Evolutionary conservation across 2,113 vertebrate genomes (phyloP), one percentile per base, ranked within the genome.

Genomic region (Chauna torquata): DNA sequence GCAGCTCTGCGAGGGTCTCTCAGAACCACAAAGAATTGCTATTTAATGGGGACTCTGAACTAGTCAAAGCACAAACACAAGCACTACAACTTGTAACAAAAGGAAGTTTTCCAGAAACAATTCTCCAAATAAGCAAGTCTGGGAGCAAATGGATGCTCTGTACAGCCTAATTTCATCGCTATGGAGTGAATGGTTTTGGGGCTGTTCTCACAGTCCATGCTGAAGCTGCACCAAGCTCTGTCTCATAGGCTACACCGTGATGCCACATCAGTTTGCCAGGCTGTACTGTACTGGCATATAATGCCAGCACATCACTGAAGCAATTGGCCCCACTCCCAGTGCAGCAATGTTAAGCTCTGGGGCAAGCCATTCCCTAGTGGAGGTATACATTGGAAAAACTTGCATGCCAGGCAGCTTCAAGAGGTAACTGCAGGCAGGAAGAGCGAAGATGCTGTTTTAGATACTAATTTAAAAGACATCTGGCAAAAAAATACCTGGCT

Each of bases 291-390:
- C n/a, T 34, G 52, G 4, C 1, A 13, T 4, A 32, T 19, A 14
- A 20, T 0, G 3, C 16, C 20, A 82, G 12, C 1, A 1, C 27
- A 12, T 7, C 1, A 1, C 24, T 10, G 50, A 28, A 61, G 44
- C 3, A 1, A 54, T 30, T 36, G 47, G n/a, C 16, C 42, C 10
- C 8, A 6, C 16, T 49, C 38, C 19, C 66, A 50, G 22, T 3
- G 19, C 27, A 45, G 22, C 24, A 50, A 10, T 8, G 2, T 36
- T 4, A 28, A 77, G n/a, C 11, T 54, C 59, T 40, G 12, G 32
- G 49, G 14, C 12, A 59, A 92, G 32, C 1, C 0, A 66, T n/a
- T 6, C 16, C 11, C 25, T 80, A 52, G 15, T 3, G 7, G 18
- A 66, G 10, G 32, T 18, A 74, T 83, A 70, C 0, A 1, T 11